These are phyloP conservation scores for Agrochola lychnidis DNA, from an alignment of 2,888 invertebrate genomes.

Conservation along the genomic window DNA sequence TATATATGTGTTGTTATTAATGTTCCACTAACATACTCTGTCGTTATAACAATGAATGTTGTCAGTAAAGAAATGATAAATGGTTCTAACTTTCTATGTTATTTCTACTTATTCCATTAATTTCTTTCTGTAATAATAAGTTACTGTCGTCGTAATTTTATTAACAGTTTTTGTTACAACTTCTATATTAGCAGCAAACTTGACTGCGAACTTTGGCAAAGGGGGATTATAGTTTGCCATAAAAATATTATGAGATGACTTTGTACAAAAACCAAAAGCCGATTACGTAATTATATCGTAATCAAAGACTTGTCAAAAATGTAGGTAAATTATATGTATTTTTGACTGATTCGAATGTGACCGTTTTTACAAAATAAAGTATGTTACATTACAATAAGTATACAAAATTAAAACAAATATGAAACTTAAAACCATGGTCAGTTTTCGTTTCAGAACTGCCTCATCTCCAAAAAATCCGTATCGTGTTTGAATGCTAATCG, in stretches of 20 bases:
- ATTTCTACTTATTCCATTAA: conserved; percentile 13
- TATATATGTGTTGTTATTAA: conserved; percentile 35
- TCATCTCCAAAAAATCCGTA: too few relatives aligned
- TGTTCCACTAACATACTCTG: conserved; percentile 40
- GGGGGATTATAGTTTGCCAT: not conserved
- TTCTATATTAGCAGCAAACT: not conserved
- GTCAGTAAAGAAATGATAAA: conserved; percentile 37
- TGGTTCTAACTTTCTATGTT: conserved; percentile 37
- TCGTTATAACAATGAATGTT: conserved; percentile 50
- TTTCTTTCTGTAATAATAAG: conserved; percentile 22
- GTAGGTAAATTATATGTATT: not conserved
- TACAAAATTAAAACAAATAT: not conserved
- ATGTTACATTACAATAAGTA: not conserved
- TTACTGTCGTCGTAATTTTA: conserved; percentile 8
- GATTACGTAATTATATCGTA: not conserved
- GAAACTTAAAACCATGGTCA: too few relatives aligned
- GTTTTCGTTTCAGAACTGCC: too few relatives aligned
- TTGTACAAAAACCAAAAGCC: not conserved
- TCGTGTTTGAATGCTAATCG: not conserved
- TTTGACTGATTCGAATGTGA: not conserved
- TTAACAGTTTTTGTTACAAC: conserved; percentile 5
- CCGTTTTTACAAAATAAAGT: not conserved
- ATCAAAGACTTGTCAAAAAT: not conserved
- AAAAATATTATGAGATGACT: not conserved
- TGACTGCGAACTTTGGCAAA: not conserved